Evolutionary conservation across 2,888 invertebrate genomes (phyloP).

Genomic region (Amaurobius ferox): DNA sequence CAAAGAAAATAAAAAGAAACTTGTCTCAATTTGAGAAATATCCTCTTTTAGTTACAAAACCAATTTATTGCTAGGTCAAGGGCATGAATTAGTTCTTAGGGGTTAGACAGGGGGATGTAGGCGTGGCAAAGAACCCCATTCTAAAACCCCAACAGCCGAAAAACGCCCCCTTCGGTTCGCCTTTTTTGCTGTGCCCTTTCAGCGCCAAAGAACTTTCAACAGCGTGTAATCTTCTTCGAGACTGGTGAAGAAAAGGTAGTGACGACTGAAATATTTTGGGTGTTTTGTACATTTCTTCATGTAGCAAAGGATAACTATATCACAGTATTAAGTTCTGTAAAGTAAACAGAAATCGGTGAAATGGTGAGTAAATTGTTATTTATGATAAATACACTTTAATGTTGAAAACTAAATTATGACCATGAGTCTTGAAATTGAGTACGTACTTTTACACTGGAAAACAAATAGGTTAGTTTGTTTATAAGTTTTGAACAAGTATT

Average conservation of each 20-base stretch:
- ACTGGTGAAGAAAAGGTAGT: neutral
- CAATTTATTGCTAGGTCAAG: conserved; percentile 63
- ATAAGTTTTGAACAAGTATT: no score
- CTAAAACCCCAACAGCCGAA: conserved; percentile 30
- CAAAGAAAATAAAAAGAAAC: neutral
- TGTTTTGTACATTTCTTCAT: neutral
- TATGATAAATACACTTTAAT: no score
- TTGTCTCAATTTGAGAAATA: neutral
- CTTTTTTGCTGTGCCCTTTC: conserved; percentile 33
- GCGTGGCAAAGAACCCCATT: conserved; percentile 47
- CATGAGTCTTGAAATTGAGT: no score
- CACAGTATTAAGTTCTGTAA: no score
- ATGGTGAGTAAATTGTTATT: neutral
- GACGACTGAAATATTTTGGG: neutral
- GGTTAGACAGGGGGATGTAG: conserved; percentile 35
- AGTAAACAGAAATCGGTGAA: neutral
- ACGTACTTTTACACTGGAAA: no score
- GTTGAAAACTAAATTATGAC: no score
- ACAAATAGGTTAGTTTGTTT: no score
- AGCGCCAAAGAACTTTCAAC: conserved; percentile 20
- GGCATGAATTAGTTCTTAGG: conserved; percentile 38
- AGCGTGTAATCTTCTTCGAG: conserved; percentile 12
- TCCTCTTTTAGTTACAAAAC: conserved; percentile 21
- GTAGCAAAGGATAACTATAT: no score
- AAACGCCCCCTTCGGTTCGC: conserved; percentile 23